Evolutionary conservation across 2,113 vertebrate genomes (phyloP).

Genomic region (Phoenicopterus ruber): DNA sequence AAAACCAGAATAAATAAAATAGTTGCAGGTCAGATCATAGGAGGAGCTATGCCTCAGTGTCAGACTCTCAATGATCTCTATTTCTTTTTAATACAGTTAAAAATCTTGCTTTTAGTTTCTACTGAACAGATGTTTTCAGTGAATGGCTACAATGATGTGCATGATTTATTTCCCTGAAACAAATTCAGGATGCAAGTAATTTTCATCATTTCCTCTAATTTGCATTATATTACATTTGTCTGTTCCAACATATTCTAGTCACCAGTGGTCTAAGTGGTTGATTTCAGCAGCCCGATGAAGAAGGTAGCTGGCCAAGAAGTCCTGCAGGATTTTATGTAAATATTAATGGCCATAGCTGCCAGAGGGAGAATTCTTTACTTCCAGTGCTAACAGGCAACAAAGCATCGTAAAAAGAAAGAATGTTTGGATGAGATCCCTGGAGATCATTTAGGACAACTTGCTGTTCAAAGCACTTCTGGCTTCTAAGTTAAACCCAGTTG

Average conservation of each 20-base stretch:
- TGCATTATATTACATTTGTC: background rate
- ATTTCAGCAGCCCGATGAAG: background rate
- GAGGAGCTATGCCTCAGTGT: background rate
- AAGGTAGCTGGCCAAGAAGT: background rate
- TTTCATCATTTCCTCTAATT: background rate
- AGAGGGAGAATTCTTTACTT: background rate
- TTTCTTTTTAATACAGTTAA: background rate
- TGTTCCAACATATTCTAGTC: background rate
- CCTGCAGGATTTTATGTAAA: background rate
- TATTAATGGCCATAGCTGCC: background rate
- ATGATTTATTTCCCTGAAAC: background rate
- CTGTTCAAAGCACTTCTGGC: background rate
- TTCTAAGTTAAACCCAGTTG: background rate
- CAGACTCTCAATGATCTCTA: background rate
- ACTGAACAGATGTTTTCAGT: conserved; percentile 12
- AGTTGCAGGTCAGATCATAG: background rate
- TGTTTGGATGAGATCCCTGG: background rate
- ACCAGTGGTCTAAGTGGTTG: background rate
- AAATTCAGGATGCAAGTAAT: background rate
- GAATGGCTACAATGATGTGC: background rate
- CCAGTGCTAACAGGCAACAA: background rate
- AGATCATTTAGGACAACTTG: background rate
- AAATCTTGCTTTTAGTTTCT: background rate
- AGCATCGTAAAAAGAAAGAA: background rate
- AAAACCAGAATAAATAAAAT: background rate